These are phyloP conservation scores for Drosophila pseudoobscura DNA, from an alignment of 1,140 invertebrate genomes.

Conservation along the genomic window DNA sequence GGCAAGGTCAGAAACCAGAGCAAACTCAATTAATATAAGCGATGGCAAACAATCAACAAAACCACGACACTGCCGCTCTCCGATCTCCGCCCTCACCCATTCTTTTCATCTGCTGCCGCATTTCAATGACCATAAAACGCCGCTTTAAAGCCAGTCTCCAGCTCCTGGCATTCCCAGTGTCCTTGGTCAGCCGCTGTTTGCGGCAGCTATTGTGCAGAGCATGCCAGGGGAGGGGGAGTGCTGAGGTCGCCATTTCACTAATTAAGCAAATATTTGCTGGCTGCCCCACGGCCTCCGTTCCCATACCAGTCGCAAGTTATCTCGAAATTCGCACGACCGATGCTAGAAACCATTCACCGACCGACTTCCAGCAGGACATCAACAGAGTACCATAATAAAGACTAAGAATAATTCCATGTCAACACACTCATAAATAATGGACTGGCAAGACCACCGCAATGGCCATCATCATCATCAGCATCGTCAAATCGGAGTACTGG, in stretches of 20 bases:
- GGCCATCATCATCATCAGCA: slow-evolving; percentile 43
- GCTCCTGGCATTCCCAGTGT: slow-evolving; percentile 34
- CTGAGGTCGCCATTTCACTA: slow-evolving; percentile 68
- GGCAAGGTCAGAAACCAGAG: slow-evolving; percentile 70
- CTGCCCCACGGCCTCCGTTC: slow-evolving; percentile 3
- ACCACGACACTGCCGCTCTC: slow-evolving; percentile 18
- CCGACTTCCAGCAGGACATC: background rate
- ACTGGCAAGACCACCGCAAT: slow-evolving; percentile 55
- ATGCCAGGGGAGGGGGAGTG: background rate
- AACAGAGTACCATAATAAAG: slow-evolving; percentile 58
- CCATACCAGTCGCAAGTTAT: slow-evolving; percentile 53
- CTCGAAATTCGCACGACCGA: slow-evolving; percentile 70
- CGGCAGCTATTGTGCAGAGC: slow-evolving; percentile 9
- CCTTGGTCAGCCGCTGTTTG: slow-evolving; percentile 60
- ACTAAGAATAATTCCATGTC: slow-evolving; percentile 83
- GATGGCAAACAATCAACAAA: slow-evolving; percentile 63
- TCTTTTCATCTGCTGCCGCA: slow-evolving; percentile 6
- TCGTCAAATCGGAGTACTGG: slow-evolving; percentile 47
- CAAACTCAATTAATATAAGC: slow-evolving; percentile 81
- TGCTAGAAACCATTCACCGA: slow-evolving; percentile 19
- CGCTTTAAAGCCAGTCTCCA: slow-evolving; percentile 52
- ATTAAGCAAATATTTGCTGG: slow-evolving; percentile 78
- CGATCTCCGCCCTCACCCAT: background rate
- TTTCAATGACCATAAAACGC: slow-evolving; percentile 51
- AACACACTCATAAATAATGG: slow-evolving; percentile 83